Evolutionary conservation across 53 echinoderm and acorn worm genomes (phyloP).

Genomic region (Hippasteria phrygiana): DNA sequence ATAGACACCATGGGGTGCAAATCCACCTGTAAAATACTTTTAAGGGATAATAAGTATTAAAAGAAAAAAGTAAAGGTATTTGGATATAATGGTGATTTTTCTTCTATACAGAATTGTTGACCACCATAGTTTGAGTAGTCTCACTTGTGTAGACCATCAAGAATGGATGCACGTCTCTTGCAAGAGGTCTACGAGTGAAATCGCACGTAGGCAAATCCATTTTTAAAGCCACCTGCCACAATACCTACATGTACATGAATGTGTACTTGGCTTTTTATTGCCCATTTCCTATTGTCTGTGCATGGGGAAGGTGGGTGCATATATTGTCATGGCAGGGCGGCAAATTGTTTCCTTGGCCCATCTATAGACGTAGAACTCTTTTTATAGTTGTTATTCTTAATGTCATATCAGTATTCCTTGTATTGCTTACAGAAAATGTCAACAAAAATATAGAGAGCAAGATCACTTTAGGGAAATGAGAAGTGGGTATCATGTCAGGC

Average conservation of each 20-base stretch:
- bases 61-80: not conserved
- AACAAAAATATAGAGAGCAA: not conserved
- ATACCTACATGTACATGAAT: not conserved
- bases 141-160: not conserved
- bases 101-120: no score
- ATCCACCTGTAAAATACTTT: no score
- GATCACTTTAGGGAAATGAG: no score
- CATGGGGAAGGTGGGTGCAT: not conserved
- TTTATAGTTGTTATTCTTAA: no score
- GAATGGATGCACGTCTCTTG: not conserved
- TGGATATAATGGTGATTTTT: not conserved
- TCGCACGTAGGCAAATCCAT: not conserved
- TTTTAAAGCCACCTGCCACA: not conserved
- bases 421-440: no score
- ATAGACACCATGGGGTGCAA: no score
- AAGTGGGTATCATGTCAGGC: no score
- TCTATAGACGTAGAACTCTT: no score
- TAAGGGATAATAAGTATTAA: no score
- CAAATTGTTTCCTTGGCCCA: not conserved
- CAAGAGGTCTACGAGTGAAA: not conserved
- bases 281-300: not conserved
- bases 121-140: no score
- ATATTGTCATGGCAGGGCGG: not conserved
- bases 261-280: not conserved
- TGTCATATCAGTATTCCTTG: not conserved